Evolutionary conservation across 2,888 invertebrate genomes (phyloP).

Genomic region (Diloba caeruleocephala): DNA sequence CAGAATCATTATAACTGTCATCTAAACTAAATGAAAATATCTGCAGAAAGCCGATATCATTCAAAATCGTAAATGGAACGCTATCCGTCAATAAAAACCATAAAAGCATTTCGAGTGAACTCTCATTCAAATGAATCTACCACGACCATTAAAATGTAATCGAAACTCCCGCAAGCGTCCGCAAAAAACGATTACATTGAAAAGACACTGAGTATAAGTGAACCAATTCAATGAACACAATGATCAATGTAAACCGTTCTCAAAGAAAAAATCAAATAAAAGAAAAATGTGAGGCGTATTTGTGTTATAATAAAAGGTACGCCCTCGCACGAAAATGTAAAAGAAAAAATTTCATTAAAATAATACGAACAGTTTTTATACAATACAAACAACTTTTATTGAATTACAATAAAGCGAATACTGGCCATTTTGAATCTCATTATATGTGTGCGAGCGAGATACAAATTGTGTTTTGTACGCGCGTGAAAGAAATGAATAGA

Average conservation of each 20-base stretch:
- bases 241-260: constrained; percentile 66
- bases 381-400: constrained; percentile 68
- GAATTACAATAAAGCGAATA: constrained; percentile 72
- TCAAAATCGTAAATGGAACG: constrained; percentile 31
- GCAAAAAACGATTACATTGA: constrained; percentile 64
- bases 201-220: constrained; percentile 61
- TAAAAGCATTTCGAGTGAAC: constrained; percentile 45
- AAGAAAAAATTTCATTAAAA: constrained; percentile 63
- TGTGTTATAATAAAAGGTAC: constrained; percentile 58
- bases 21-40: constrained; percentile 2
- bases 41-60: constrained; percentile 11
- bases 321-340: constrained; percentile 56
- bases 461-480: constrained; percentile 55
- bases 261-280: constrained; percentile 66
- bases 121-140: constrained; percentile 53
- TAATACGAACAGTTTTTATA: constrained; percentile 69
- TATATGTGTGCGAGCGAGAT: constrained; percentile 66
- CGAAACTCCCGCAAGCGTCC: constrained; percentile 53
- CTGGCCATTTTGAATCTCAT: constrained; percentile 82
- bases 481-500: constrained; percentile 61
- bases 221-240: constrained; percentile 68
- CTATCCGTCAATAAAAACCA: constrained; percentile 38
- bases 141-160: constrained; percentile 62
- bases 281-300: constrained; percentile 50
- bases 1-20: too few species aligned